phyloP scores from a whole-genome alignment of 2,888 invertebrate species.

The Ceramica pisi region DNA sequence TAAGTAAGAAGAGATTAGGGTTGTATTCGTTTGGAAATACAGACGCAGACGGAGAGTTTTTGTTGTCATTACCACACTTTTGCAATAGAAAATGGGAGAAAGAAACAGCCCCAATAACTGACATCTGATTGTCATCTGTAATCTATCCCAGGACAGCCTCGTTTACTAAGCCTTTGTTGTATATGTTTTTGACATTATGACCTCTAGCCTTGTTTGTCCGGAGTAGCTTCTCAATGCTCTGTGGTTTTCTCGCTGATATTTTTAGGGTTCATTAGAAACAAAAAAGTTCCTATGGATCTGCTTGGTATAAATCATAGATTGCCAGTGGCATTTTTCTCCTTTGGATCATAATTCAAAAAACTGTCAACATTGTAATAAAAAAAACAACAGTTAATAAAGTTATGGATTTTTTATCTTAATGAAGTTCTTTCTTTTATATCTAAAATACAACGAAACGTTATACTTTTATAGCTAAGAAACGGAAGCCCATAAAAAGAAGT shows the following conservation, averaged over 20 bases:
- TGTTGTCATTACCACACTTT: too few species aligned
- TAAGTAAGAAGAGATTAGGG: too few species aligned
- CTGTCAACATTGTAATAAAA: conserved; percentile 46
- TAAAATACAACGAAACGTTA: conserved; percentile 1
- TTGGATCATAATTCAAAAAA: conserved; percentile 17
- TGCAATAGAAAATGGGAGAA: too few species aligned
- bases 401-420: conserved; percentile 13
- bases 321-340: neutral
- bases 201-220: neutral
- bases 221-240: neutral
- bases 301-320: neutral
- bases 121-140: too few species aligned
- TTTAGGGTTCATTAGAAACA: conserved; percentile 3
- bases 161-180: too few species aligned
- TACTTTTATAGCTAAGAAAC: conserved; percentile 29
- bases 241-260: neutral
- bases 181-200: neutral
- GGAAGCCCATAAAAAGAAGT: conserved; percentile 46
- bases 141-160: too few species aligned
- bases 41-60: too few species aligned
- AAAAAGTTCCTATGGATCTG: neutral
- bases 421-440: neutral
- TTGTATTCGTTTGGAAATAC: too few species aligned
- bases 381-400: conserved; percentile 7
- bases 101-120: too few species aligned